A percentile compares a stretch with the other conserved stretches of the same genome.
phyloP scores from a whole-genome alignment of 2,113 vertebrate species.

The Alces alces region DNA sequence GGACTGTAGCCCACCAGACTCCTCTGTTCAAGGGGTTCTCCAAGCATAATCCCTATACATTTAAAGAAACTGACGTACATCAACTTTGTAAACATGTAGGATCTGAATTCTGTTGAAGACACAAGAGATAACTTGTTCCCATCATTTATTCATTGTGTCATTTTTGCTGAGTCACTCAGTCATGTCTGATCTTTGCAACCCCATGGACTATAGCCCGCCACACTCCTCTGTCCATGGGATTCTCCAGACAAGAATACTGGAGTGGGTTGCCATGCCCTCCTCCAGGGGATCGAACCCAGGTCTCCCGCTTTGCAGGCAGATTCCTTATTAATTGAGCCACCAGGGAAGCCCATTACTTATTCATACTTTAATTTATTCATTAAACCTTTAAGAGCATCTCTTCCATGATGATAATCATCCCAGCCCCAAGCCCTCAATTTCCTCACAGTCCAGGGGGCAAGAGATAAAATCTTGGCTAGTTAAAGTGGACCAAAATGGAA shows the following conservation, averaged over 20 bases:
- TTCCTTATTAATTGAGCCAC: neutral
- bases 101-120: neutral
- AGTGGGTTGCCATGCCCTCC: neutral
- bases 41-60: neutral
- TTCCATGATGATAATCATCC: neutral
- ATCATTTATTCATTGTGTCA: neutral
- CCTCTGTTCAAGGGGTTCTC: neutral
- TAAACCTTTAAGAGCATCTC: neutral
- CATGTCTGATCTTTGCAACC: accelerated
- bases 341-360: neutral
- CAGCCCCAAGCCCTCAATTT: neutral
- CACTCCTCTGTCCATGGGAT: neutral
- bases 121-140: neutral
- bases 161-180: accelerated
- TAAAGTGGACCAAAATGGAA: neutral
- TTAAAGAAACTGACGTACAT: neutral
- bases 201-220: accelerated
- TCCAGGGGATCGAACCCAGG: neutral
- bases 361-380: neutral
- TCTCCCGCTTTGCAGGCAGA: neutral
- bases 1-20: neutral
- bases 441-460: neutral
- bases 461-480: neutral
- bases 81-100: neutral
- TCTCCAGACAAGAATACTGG: neutral